phyloP scores from a whole-genome alignment of 2,888 invertebrate genomes.

The Strigamia maritima region DNA sequence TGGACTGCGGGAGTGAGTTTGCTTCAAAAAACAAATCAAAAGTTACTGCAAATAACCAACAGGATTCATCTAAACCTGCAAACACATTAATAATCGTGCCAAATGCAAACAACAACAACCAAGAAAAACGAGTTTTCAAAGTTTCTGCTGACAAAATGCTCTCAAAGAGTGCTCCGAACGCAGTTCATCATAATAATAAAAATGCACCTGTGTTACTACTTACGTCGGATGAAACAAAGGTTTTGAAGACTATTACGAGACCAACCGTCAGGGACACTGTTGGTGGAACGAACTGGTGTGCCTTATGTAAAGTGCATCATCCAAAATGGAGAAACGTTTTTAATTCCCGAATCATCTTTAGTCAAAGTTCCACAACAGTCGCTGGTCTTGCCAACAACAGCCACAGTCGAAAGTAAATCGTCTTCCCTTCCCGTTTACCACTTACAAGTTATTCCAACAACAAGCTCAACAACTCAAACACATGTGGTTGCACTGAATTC shows the following conservation, averaged over 20 bases:
- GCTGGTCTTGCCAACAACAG: neutral
- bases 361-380: constrained; percentile 8
- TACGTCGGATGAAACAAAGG: neutral
- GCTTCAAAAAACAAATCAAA: neutral
- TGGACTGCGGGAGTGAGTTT: constrained; percentile 18
- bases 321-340: constrained; percentile 37
- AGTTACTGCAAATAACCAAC: neutral
- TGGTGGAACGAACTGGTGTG: constrained; percentile 15
- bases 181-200: neutral
- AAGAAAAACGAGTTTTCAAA: neutral
- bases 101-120: neutral
- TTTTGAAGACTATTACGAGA: neutral
- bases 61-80: neutral
- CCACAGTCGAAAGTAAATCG: neutral
- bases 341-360: constrained; percentile 37
- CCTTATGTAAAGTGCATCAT: constrained; percentile 38
- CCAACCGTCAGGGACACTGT: neutral
- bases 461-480: constrained; percentile 4
- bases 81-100: neutral
- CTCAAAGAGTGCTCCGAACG: neutral
- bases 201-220: neutral
- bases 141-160: neutral
- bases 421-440: neutral
- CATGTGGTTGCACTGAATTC: constrained; percentile 15
- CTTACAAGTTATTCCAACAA: constrained; percentile 19